phyloP scores from a whole-genome alignment of 2,888 invertebrate genomes.

The Lymantria monacha region DNA sequence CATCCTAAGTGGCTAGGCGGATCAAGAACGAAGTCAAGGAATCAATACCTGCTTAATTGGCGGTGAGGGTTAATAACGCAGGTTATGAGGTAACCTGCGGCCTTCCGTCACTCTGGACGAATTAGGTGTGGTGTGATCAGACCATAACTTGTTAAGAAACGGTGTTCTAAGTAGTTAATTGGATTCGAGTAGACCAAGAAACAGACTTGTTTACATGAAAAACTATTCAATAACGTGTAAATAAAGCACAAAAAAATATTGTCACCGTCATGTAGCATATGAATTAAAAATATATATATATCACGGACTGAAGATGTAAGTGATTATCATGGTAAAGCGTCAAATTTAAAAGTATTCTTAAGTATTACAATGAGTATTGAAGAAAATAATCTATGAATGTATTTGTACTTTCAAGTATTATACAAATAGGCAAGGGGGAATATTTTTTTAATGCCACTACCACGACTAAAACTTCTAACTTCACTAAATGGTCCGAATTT shows the following conservation, averaged over 20 bases:
- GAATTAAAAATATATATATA: not conserved
- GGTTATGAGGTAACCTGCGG: no score
- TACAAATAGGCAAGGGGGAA: constrained; percentile 44
- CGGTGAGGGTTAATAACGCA: no score
- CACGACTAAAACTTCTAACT: constrained; percentile 50
- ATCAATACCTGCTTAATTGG: no score
- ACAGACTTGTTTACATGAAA: no score
- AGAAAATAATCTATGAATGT: constrained; percentile 41
- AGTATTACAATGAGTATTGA: constrained; percentile 37
- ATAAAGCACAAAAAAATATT: not conserved
- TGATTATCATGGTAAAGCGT: constrained; percentile 3
- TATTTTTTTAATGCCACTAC: constrained; percentile 44
- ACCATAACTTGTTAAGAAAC: no score
- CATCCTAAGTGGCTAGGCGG: no score
- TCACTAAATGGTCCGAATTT: constrained; percentile 72
- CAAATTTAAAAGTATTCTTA: constrained; percentile 19
- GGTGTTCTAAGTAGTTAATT: no score
- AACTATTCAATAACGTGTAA: no score
- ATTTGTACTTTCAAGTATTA: constrained; percentile 63
- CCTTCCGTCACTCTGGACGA: no score
- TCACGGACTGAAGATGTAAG: not conserved
- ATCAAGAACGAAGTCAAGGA: no score
- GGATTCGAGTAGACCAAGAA: no score
- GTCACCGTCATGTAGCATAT: not conserved
- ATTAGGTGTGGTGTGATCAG: no score